Percentiles rank a stretch among this genome's conserved stretches.
phyloP scores from a whole-genome alignment of 2,888 invertebrate genomes.

The Megaustenia siamemsis region DNA sequence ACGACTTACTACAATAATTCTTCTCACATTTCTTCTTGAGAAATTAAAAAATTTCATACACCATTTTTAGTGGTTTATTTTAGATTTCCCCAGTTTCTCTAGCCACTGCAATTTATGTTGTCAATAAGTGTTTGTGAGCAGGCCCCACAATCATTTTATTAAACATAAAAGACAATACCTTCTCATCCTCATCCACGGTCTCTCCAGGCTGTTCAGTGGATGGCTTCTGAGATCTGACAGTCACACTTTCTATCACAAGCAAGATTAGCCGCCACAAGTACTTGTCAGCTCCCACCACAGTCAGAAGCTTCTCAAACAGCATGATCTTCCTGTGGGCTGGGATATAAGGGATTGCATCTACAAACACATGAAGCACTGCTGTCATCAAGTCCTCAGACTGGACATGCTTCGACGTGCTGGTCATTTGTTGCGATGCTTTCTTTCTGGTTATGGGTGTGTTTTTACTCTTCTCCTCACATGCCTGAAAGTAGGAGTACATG shows the following conservation, averaged over 20 bases:
- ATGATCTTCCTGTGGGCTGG: constrained; percentile 93
- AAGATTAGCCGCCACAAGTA: constrained; percentile 81
- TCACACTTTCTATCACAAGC: constrained; percentile 80
- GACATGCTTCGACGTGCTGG: constrained; percentile 59
- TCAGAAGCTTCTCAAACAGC: constrained; percentile 86
- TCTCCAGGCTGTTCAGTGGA: constrained; percentile 80
- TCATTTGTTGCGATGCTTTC: constrained; percentile 29
- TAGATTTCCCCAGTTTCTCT: too few relatives aligned
- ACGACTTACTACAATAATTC: too few relatives aligned
- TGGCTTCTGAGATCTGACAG: constrained; percentile 67
- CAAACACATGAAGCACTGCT: constrained; percentile 88
- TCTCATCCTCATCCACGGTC: constrained; percentile 64
- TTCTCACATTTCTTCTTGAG: too few relatives aligned
- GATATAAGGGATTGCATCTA: constrained; percentile 93
- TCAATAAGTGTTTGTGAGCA: background rate
- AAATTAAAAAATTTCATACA: too few relatives aligned
- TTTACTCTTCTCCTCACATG: constrained; percentile 64
- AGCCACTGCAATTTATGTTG: too few relatives aligned
- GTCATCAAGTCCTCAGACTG: constrained; percentile 69
- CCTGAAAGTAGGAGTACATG: constrained; percentile 60
- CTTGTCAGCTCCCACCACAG: constrained; percentile 83
- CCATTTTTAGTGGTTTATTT: too few relatives aligned
- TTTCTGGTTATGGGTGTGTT: constrained; percentile 23
- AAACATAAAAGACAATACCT: constrained; percentile 30
- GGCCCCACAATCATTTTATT: too few relatives aligned